phyloP scores from a whole-genome alignment of 2,888 invertebrate species.

The Cartodere bifasciata region DNA sequence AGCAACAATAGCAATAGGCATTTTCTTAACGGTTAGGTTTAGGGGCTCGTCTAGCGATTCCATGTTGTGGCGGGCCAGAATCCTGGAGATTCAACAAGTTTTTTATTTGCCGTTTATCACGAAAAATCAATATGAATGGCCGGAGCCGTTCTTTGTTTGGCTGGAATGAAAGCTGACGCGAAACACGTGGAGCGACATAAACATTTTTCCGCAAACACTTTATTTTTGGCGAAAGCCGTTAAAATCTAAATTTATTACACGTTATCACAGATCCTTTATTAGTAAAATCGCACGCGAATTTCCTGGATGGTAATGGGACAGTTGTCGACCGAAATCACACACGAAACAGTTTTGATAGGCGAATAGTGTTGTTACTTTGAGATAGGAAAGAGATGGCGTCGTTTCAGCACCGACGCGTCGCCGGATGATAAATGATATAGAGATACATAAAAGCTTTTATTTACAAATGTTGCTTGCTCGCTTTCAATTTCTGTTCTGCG shows the following conservation, averaged over 20 bases:
- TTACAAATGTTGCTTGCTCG: slow-evolving; percentile 3
- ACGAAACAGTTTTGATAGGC: slow-evolving; percentile 15
- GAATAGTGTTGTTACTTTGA: slow-evolving; percentile 21
- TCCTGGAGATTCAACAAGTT: slow-evolving; percentile 40
- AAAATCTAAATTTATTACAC: too few species aligned
- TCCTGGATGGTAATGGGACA: too few species aligned
- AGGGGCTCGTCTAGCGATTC: slow-evolving; percentile 35
- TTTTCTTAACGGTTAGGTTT: slow-evolving; percentile 38
- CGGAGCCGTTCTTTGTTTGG: slow-evolving; percentile 32
- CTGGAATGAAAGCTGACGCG: slow-evolving; percentile 31
- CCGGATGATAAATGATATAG: slow-evolving; percentile 1
- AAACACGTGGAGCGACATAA: slow-evolving; percentile 24
- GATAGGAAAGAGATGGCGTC: slow-evolving; percentile 21
- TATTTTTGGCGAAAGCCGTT: too few species aligned
- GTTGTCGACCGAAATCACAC: too few species aligned
- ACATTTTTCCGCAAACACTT: too few species aligned
- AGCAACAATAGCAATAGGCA: slow-evolving; percentile 42
- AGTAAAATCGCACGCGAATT: too few species aligned
- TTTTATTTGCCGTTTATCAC: slow-evolving; percentile 37
- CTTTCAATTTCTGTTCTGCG: too few species aligned
- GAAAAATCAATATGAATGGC: slow-evolving; percentile 39
- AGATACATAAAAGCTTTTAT: not conserved
- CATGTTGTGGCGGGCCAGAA: slow-evolving; percentile 26
- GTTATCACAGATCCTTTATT: too few species aligned
- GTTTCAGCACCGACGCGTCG: slow-evolving; percentile 6